Conservation (phyloP, 2,113 vertebrate genomes). For the Cyanoderma ruficeps region DNA sequence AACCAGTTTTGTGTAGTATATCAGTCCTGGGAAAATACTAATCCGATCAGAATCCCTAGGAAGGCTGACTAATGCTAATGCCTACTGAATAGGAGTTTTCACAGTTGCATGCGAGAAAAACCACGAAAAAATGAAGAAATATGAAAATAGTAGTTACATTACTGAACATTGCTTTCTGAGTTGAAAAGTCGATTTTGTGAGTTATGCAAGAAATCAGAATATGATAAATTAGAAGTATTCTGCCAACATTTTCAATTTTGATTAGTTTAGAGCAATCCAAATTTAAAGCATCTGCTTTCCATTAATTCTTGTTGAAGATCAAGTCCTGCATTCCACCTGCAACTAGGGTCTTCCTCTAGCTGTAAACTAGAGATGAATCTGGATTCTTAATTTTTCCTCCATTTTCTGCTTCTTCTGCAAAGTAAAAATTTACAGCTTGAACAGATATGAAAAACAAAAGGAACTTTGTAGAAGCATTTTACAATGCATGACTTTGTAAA, state of each 20-base stretch:
- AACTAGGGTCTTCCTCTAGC: not conserved
- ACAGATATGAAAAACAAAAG: not conserved
- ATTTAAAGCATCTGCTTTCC: not conserved
- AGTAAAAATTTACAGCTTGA: not conserved
- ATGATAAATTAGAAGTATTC: not conserved
- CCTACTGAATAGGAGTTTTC: not conserved
- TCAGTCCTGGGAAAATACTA: not conserved
- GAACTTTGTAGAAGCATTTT: not conserved
- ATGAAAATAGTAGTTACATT: not conserved
- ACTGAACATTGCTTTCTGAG: not conserved
- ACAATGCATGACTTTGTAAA: not conserved
- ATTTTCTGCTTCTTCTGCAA: not conserved
- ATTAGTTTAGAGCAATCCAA: not conserved
- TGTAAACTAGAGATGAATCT: not conserved
- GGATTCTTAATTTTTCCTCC: not conserved
- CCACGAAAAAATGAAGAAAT: not conserved
- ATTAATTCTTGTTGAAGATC: not conserved
- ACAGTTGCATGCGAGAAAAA: not conserved
- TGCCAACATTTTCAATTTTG: not conserved
- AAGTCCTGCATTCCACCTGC: not conserved
- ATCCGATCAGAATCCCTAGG: not conserved
- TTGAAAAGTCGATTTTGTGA: not conserved
- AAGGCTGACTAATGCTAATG: not conserved
- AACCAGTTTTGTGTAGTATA: not conserved
- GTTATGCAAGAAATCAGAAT: not conserved